These are phyloP conservation scores for Lithophane semibrunnea DNA, from an alignment of 2,888 invertebrate species.

Conservation along the genomic window DNA sequence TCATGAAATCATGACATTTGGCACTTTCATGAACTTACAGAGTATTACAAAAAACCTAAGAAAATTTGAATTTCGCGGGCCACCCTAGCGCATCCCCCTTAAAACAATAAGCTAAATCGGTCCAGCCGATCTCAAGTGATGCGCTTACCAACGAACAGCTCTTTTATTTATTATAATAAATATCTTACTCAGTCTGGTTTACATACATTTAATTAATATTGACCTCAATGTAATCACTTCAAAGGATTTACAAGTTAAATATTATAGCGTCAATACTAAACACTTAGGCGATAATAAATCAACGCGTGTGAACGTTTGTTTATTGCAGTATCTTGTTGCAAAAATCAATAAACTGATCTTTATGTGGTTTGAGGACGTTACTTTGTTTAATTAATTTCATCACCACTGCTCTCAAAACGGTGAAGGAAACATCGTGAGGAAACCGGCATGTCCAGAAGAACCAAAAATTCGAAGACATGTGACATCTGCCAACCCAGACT, in stretches of 20 bases:
- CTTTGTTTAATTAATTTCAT: neutral
- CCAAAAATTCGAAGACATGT: no score
- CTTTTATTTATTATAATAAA: neutral
- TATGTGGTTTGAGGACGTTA: neutral
- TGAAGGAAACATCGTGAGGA: no score
- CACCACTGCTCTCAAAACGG: no score
- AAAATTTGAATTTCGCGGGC: no score
- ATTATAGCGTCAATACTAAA: slow-evolving; percentile 19
- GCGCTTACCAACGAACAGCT: neutral
- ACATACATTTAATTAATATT: slow-evolving; percentile 2
- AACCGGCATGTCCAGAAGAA: no score
- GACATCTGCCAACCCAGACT: no score
- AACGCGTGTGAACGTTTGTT: slow-evolving; percentile 27
- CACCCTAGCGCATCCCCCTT: neutral
- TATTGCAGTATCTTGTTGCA: neutral
- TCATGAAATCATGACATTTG: no score
- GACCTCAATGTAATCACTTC: slow-evolving; percentile 7
- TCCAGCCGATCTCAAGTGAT: neutral
- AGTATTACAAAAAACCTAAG: no score
- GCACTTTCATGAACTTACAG: no score
- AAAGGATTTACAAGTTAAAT: slow-evolving; percentile 21
- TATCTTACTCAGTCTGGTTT: neutral
- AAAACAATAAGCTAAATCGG: neutral
- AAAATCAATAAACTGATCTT: neutral
- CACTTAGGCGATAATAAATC: slow-evolving; percentile 12